Percentiles rank a stretch among this genome's conserved stretches.
Conservation (phyloP, 2,113 vertebrate genomes). For the Thryonomys swinderianus region DNA sequence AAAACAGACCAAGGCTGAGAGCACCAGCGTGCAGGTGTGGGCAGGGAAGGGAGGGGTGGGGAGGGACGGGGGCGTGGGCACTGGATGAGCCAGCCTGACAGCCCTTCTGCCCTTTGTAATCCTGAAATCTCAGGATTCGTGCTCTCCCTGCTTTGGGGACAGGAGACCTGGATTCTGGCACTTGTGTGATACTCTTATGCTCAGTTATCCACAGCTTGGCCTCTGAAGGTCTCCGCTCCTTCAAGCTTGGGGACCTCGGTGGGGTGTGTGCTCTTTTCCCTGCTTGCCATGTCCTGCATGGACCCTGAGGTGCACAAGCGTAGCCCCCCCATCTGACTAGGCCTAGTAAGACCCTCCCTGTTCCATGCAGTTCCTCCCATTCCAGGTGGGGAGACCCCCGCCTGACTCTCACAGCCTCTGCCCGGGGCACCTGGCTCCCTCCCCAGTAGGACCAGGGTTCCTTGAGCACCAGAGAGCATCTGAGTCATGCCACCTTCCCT, state of each 20-base stretch:
- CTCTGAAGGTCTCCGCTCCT: background rate
- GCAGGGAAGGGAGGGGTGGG: background rate
- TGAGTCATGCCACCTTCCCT: constrained; percentile 63
- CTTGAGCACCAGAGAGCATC: background rate
- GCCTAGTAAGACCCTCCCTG: background rate
- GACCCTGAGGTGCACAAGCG: background rate
- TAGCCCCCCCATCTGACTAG: constrained; percentile 63
- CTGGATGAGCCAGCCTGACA: background rate
- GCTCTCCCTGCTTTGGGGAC: background rate
- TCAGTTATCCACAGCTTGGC: background rate
- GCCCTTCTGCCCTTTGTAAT: background rate
- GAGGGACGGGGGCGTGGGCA: rapidly evolving
- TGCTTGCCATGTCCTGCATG: background rate
- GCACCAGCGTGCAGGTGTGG: background rate
- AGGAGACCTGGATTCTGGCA: background rate
- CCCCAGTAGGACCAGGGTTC: background rate
- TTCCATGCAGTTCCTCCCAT: background rate
- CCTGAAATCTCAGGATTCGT: background rate
- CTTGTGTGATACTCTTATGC: background rate
- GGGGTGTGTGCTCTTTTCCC: background rate
- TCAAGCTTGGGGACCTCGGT: background rate
- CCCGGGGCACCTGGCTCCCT: background rate
- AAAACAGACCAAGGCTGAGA: background rate
- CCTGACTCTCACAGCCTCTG: background rate
- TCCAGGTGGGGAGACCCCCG: background rate